Evolutionary conservation across 2,797 vertebrate genomes (phyloP).

Genomic region (Epinephelus coioides): DNA sequence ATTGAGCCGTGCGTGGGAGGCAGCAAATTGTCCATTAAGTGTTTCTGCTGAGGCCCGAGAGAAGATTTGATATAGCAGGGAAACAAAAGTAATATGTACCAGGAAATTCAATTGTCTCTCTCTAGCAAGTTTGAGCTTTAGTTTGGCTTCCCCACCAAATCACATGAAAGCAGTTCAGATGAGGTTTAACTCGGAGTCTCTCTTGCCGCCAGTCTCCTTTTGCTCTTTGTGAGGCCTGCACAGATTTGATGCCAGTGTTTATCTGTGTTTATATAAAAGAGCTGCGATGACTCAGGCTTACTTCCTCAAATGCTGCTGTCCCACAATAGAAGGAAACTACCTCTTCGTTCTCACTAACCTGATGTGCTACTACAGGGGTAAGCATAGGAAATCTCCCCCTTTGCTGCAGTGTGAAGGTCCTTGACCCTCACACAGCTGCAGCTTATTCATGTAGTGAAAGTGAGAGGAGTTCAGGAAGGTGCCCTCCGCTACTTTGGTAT

Average conservation of each 20-base stretch:
- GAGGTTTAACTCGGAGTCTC: constrained; percentile 71
- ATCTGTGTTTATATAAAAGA: constrained; percentile 66
- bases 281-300: constrained; percentile 65
- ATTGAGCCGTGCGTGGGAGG: constrained; percentile 81
- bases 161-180: constrained; percentile 79
- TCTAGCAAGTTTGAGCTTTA: constrained; percentile 82
- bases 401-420: constrained; percentile 55
- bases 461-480: constrained; percentile 73
- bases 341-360: constrained; percentile 65
- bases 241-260: constrained; percentile 54
- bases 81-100: constrained; percentile 89
- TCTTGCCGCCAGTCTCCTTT: constrained; percentile 46
- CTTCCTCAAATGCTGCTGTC: constrained; percentile 60
- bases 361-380: constrained; percentile 51
- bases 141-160: constrained; percentile 83
- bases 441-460: constrained; percentile 70
- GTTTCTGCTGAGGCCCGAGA: constrained; percentile 85
- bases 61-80: constrained; percentile 89
- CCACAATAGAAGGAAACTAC: constrained; percentile 79
- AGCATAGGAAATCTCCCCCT: constrained; percentile 65
- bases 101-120: constrained; percentile 89
- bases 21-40: constrained; percentile 87
- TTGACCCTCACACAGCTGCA: constrained; percentile 69
- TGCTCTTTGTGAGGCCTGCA: constrained; percentile 25
- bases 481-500: constrained; percentile 50